Base-by-base conservation (phyloP, 1,140 invertebrate genomes). In the Drosophila sp. region DNA sequence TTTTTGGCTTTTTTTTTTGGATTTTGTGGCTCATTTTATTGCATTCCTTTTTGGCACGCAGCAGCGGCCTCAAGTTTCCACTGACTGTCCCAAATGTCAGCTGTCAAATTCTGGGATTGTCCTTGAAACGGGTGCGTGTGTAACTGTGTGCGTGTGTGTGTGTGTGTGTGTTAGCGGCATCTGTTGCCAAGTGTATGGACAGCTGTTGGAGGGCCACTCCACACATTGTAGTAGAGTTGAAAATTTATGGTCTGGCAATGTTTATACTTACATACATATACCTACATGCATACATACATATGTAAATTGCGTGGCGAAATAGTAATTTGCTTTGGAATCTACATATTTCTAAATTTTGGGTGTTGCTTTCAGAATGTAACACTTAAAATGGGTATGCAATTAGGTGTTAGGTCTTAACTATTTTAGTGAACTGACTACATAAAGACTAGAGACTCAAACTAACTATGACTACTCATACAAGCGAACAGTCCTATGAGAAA, bases 101-200 rank as follows among this genome's bases (percentile, higher is more conserved):
- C 73, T 68, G 72, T 76, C 73, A 76, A 69, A 76, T 76, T 69
- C 38, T n/a, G 4, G 0, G 57, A 47, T 23, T 76, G 73, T 76
- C 73, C 73, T 76, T 76, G 73, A 76, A 58, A 76, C 55, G 41
- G 41, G 30, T 65, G 55, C 60, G 41, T 30, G 29, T 29, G 27
- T 8, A 4, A 11, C n/a, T 60, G 38, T 40, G 35, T 41, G 6
- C 8, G 30, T 44, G 30, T 30, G 5, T 41, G 0, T 54, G 8
- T 29, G 25, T 61, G 23, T 60, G 23, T 55, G 58, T 32, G 35
- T 38, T 38, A 38, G 35, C 35, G 8, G 50, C 47, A 41, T 76
- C 73, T 76, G 73, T 27, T 76, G 73, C 55, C 73, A 76, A 76
- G 72, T 76, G 64, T 57, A 66, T 69, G 65, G 72, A 76, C 72